Evolutionary conservation across 2,113 vertebrate genomes (phyloP).

Genomic region (Psilopsiagon aurifrons): DNA sequence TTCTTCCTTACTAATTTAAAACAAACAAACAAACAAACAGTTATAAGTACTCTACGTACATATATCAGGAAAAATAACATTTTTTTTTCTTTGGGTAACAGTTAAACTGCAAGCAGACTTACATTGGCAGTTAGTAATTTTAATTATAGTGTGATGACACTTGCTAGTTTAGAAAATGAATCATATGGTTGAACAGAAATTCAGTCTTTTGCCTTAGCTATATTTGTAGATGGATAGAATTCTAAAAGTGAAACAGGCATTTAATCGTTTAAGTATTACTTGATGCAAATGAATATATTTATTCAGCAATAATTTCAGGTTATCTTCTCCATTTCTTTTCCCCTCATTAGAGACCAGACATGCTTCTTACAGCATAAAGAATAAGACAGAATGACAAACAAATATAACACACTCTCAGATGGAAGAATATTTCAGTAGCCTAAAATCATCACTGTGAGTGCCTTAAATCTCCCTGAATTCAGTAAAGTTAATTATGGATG

Average conservation of each 20-base stretch:
- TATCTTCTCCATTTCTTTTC: slow-evolving; percentile 4
- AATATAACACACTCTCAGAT: slow-evolving; percentile 20
- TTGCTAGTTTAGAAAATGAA: slow-evolving; percentile 62
- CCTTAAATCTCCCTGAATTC: neutral
- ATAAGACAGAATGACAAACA: neutral
- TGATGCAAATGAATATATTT: neutral
- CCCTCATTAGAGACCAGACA: slow-evolving; percentile 2
- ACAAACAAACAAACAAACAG: neutral
- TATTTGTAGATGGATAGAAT: slow-evolving; percentile 30
- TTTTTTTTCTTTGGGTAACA: slow-evolving; percentile 4
- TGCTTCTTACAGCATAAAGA: neutral
- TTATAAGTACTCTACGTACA: neutral
- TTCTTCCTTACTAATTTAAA: neutral
- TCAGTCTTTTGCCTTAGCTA: slow-evolving; percentile 27
- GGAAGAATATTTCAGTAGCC: neutral
- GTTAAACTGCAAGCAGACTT: slow-evolving; percentile 33
- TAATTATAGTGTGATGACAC: slow-evolving; percentile 68
- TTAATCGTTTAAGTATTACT: slow-evolving; percentile 40
- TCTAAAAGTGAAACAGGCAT: slow-evolving; percentile 38
- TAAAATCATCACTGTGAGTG: neutral
- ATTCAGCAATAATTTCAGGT: slow-evolving; percentile 16
- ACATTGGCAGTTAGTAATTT: slow-evolving; percentile 63
- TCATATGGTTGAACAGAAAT: slow-evolving; percentile 59
- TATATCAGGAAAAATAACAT: neutral
- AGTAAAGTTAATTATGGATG: neutral